Percentiles rank a stretch among this genome's conserved stretches.
phyloP scores from a whole-genome alignment of 2,113 vertebrate genomes.

The Oncorhynchus kisutch region DNA sequence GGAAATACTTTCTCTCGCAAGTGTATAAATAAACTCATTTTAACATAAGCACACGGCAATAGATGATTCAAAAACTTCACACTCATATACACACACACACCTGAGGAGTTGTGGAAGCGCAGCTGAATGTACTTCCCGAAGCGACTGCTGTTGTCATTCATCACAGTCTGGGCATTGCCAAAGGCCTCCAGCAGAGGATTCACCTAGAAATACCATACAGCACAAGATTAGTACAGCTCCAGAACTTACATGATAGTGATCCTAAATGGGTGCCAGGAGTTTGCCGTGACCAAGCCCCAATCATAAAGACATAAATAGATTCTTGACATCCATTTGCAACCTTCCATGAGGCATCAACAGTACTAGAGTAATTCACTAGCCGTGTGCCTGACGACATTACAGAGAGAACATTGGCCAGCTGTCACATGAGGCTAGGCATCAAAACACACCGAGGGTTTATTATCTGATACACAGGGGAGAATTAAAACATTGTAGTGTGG shows the following conservation, averaged over 20 bases:
- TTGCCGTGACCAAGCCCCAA: not conserved
- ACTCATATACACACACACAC: constrained; percentile 41
- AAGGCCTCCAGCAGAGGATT: constrained; percentile 79
- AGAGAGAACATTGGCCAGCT: too few species aligned
- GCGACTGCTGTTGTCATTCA: constrained; percentile 79
- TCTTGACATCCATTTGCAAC: too few species aligned
- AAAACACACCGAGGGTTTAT: too few species aligned
- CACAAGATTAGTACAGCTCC: not conserved
- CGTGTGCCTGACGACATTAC: not conserved
- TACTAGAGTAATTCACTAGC: too few species aligned
- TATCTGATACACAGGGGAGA: too few species aligned
- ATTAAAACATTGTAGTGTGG: too few species aligned
- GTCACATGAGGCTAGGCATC: too few species aligned
- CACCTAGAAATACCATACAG: constrained; percentile 54
- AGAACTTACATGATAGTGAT: not conserved
- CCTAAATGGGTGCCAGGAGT: not conserved
- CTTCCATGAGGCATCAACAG: too few species aligned
- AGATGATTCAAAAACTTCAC: not conserved
- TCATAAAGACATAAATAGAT: not conserved
- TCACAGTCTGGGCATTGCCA: constrained; percentile 79
- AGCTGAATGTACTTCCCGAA: constrained; percentile 80
- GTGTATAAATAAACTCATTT: not conserved
- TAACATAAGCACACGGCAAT: not conserved
- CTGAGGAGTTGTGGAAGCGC: constrained; percentile 71
- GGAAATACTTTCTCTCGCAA: not conserved